These are phyloP conservation scores for Phyllotreta striolata DNA, from an alignment of 2,888 invertebrate species.

Conservation along the genomic window DNA sequence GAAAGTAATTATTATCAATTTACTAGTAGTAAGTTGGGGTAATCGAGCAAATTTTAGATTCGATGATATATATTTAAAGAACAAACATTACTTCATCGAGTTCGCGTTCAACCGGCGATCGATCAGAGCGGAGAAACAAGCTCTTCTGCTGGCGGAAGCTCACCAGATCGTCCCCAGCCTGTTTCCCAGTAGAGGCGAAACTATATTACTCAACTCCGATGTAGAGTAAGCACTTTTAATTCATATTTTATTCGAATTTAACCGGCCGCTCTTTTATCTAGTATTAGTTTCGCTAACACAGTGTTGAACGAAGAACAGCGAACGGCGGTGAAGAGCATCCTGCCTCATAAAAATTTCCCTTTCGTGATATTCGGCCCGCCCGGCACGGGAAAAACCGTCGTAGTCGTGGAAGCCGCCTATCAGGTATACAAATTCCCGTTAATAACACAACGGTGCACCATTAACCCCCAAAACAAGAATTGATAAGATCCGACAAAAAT, in stretches of 20 bases:
- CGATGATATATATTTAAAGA: constrained; percentile 17
- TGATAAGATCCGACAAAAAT: not conserved
- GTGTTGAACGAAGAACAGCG: constrained; percentile 61
- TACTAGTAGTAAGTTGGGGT: not conserved
- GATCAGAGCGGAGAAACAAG: constrained; percentile 52
- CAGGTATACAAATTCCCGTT: constrained; percentile 62
- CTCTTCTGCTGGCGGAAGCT: constrained; percentile 45
- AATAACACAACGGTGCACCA: not conserved
- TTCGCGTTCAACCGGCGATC: constrained; percentile 53
- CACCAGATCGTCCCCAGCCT: constrained; percentile 46
- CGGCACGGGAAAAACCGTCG: constrained; percentile 76
- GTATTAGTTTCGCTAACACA: constrained; percentile 34
- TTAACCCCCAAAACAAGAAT: too few species aligned
- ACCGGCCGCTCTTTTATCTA: constrained; percentile 27
- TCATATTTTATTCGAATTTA: not conserved
- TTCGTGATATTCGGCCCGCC: constrained; percentile 69
- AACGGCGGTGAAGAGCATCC: constrained; percentile 63
- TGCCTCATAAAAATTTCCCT: constrained; percentile 63
- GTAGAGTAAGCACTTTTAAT: constrained; percentile 19
- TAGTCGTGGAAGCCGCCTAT: constrained; percentile 73
- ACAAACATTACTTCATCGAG: constrained; percentile 49
- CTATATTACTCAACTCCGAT: not conserved
- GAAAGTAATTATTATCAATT: constrained; percentile 40
- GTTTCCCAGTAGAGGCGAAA: constrained; percentile 44
- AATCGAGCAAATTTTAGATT: constrained; percentile 34